Evolutionary conservation across 2,113 vertebrate species (phyloP), one percentile per base, ranked within the genome.

Genomic region (Acanthisitta chloris): DNA sequence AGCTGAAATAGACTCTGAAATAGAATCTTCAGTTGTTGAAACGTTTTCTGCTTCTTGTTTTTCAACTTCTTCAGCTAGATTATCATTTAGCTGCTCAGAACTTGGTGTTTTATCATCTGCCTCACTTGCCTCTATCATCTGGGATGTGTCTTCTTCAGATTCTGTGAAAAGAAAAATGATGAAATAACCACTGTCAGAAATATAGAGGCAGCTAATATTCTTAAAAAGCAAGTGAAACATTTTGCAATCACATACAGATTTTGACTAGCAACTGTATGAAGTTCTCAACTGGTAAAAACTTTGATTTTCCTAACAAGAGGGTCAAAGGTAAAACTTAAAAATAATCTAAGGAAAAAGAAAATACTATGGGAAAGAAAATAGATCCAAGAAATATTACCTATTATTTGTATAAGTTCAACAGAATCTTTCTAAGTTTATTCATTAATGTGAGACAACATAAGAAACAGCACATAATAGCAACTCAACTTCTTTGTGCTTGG

Each of bases 11-110:
- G 90, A 89, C 52, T 91, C 90, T 51, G 90, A 95, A 87, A 87
- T 17, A 43, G 77, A 42, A 40, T 95, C 92, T 92, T 96, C 87
- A 16, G 61, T 64, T 71, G 93, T 33, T 85, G 90, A 92, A 78
- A 79, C 94, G 24, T 96, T 96, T 92, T 97, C 88, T 82, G 93
- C 66, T 71, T 90, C 95, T 74, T 95, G 97, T 38, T 94, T 96
- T 66, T 96, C 96, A 20, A 71, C 93, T 80, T 98, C 97, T 62
- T 81, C 97, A 81, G 38, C 24, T 38, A 71, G 26, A 25, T 94
- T 74, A 80, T 92, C 91, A 62, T 85, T 94, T 81, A 91, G 73
- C 74, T 97, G 97, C 67, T 98, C 97, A 73, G 59, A 49, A 86
- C 48, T 88, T 78, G 79, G 45, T 57, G 91, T 36, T 90, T 96